A percentile compares a stretch with the other conserved stretches of the same genome.
Evolutionary conservation across 1,140 invertebrate genomes (phyloP).

Genomic region (Cyclargus thomasi): DNA sequence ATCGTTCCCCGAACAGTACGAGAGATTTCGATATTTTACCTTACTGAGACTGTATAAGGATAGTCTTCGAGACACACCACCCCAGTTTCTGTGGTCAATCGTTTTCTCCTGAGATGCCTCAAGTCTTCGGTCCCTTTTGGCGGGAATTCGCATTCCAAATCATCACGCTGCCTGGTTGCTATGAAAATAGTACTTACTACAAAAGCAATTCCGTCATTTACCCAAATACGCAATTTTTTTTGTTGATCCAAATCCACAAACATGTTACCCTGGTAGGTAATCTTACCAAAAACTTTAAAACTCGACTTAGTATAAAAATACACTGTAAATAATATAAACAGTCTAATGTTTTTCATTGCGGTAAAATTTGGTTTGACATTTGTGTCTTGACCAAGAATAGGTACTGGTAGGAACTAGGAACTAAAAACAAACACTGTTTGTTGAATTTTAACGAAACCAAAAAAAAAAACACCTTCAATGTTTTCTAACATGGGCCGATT

Average conservation of each 20-base stretch:
- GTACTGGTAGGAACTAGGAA: not conserved
- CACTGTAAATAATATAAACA: not conserved
- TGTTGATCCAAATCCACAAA: too few relatives aligned
- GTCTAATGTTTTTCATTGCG: not conserved
- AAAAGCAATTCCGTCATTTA: not conserved
- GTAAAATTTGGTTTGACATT: not conserved
- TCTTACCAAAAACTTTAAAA: constrained; percentile 24
- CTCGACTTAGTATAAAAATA: constrained; percentile 22
- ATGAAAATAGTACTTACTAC: not conserved
- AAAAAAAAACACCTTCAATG: not conserved
- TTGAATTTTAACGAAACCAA: constrained; percentile 10
- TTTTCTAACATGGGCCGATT: not conserved
- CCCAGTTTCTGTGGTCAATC: constrained; percentile 56
- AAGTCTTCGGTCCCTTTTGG: constrained; percentile 60
- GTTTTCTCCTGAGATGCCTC: constrained; percentile 52
- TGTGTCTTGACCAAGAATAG: not conserved
- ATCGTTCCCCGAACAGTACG: too few relatives aligned
- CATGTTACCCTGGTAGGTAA: too few relatives aligned
- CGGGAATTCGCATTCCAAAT: constrained; percentile 65
- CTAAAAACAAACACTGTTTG: constrained; percentile 10
- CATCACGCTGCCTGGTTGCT: constrained; percentile 33
- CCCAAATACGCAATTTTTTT: too few relatives aligned
- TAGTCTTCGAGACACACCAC: constrained; percentile 64
- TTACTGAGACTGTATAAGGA: constrained; percentile 61
- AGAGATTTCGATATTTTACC: constrained; percentile 30